Conservation (phyloP, 2,888 invertebrate species). For the Aporophyla nigra region DNA sequence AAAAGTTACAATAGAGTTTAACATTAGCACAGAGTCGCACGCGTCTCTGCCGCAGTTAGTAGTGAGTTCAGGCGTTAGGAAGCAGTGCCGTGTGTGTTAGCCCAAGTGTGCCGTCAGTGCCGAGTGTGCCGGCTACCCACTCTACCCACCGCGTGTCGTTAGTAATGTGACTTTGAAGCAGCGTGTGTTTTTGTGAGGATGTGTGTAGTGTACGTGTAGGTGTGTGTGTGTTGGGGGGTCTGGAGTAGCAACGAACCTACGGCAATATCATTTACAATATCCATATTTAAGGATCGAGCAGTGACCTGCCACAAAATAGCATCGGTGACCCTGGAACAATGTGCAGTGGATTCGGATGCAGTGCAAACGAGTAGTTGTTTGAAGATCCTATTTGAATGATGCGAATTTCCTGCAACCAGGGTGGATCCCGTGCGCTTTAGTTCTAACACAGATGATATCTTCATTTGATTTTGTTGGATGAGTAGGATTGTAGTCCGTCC, state of each 20-base stretch:
- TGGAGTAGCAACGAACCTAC: background rate
- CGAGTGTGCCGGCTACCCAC: background rate
- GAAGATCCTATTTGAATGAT: background rate
- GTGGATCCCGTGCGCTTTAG: background rate
- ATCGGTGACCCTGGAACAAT: background rate
- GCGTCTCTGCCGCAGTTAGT: conserved; percentile 38
- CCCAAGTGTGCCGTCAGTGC: background rate
- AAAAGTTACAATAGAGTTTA: background rate
- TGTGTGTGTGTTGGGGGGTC: background rate
- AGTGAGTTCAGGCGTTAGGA: conserved; percentile 46
- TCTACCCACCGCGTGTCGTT: background rate
- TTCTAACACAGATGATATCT: background rate
- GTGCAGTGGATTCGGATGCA: too few species aligned
- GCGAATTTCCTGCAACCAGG: background rate
- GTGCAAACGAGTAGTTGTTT: too few species aligned
- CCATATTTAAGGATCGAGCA: background rate
- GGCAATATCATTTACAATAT: background rate
- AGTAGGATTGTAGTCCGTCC: background rate
- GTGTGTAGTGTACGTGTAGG: background rate
- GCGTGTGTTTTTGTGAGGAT: conserved; percentile 13
- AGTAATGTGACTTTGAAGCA: conserved; percentile 29
- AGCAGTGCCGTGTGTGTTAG: conserved; percentile 38
- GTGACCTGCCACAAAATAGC: background rate
- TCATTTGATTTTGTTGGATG: background rate
- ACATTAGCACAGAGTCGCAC: conserved; percentile 10